Conservation (phyloP, 2,113 vertebrate genomes). For the Prinia subflava region DNA sequence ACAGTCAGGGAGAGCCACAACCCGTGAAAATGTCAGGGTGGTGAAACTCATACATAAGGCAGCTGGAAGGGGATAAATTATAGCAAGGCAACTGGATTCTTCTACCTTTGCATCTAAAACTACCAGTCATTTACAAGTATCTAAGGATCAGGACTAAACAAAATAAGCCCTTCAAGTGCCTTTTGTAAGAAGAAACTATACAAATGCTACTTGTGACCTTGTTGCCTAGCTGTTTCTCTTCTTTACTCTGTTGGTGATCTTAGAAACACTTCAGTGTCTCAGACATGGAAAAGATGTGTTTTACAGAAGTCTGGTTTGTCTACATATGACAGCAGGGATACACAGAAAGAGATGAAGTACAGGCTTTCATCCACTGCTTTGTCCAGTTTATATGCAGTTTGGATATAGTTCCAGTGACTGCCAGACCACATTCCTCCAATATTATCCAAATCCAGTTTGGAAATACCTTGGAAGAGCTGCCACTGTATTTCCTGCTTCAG, state of each 20-base stretch:
- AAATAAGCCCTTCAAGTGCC: neutral
- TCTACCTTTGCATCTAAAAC: neutral
- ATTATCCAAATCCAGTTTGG: neutral
- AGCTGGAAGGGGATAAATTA: neutral
- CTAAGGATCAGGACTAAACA: neutral
- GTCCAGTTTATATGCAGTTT: neutral
- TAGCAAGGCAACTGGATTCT: neutral
- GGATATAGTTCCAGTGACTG: neutral
- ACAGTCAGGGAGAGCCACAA: neutral
- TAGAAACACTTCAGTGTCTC: neutral
- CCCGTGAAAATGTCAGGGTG: neutral
- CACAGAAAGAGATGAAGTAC: neutral
- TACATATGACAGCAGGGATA: neutral
- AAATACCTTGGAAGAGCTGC: neutral
- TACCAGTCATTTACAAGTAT: neutral
- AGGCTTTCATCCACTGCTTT: neutral
- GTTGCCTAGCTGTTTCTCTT: neutral
- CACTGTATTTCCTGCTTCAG: neutral
- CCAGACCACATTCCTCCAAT: neutral
- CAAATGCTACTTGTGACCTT: neutral
- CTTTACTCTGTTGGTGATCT: accelerated
- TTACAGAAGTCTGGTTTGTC: neutral
- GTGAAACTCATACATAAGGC: neutral
- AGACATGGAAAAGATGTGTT: neutral
- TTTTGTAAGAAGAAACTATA: neutral